Evolutionary conservation across 2,113 vertebrate genomes (phyloP), one percentile per base, ranked within the genome.

Genomic region (Callorhinus ursinus): DNA sequence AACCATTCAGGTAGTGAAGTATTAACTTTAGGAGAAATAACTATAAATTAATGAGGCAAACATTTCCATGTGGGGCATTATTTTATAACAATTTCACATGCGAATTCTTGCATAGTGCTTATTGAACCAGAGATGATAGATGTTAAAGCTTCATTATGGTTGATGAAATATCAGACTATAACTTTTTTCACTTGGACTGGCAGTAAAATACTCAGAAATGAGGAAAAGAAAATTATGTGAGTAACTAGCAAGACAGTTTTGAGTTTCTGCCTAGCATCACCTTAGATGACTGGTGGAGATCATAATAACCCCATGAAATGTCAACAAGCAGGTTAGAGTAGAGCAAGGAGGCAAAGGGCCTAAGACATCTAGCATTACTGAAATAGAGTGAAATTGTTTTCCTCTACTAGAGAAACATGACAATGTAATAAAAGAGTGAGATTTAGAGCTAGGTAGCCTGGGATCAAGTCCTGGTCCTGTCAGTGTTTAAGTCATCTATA

Each of bases 11-110:
- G 9, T 77, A 95, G 55, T 83, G 7, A 89, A 95, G 53, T 67
- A 96, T 89, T 95, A 95, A 83, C 46, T 88, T 88, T 18, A 85
- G 88, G 19, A 53, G 55, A 51, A 88, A 85, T 51, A 95, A 57
- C 57, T 88, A 24, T 39, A 61, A 95, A 42, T n/a, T 71, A 55
- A 65, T 49, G 39, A 80, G 79, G 80, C 53, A 92, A 89, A 89
- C 24, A 31, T 87, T 89, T 96, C 81, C 63, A 28, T 71, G 42
- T 77, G 42, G 69, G 5, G 96, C 71, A 42, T 85, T 71, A 59
- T 89, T 83, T 72, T 51, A 82, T n/a, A 77, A 51, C 16, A 28
- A 8, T 49, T 61, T 74, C 53, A 42, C 13, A n/a, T 67, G 46
- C 92, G 63, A 90, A 88, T 80, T 97, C 46, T 87, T 96, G 10